These are phyloP conservation scores for Sebastes ruberrimus DNA, from an alignment of 2,797 vertebrate species.

Conservation along the genomic window DNA sequence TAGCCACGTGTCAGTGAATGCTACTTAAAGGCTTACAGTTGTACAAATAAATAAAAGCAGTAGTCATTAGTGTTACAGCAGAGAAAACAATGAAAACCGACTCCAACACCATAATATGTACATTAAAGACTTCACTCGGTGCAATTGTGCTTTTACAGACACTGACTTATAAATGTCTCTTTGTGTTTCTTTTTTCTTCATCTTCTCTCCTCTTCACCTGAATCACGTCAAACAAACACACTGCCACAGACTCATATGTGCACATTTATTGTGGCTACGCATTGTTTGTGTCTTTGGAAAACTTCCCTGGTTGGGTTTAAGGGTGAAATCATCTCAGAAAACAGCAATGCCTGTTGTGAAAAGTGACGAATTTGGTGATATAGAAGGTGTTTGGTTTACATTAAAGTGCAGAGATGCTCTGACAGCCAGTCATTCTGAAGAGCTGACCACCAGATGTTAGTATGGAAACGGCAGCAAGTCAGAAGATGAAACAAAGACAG, in stretches of 20 bases:
- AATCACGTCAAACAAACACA: not conserved
- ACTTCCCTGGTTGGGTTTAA: not conserved
- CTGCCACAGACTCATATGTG: not conserved
- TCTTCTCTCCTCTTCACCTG: not conserved
- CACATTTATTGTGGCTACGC: not conserved
- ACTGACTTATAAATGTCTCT: not conserved
- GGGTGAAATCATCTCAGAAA: not conserved
- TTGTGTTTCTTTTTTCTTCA: not conserved
- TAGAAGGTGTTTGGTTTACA: not conserved
- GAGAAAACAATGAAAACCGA: not conserved
- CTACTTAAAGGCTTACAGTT: conserved; percentile 3
- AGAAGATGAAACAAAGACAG: not conserved
- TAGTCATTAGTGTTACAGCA: conserved; percentile 29
- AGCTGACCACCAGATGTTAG: not conserved
- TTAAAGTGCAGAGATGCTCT: conserved; percentile 31
- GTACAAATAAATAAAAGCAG: conserved; percentile 53
- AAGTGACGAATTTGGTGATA: not conserved
- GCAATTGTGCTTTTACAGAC: conserved; percentile 10
- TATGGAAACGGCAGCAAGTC: not conserved
- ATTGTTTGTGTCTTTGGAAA: not conserved
- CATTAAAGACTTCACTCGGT: not conserved
- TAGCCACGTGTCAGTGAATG: not conserved
- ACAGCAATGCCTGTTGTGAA: not conserved
- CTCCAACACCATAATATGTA: not conserved
- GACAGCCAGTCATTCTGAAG: not conserved